These are phyloP conservation scores for Pelobates cultripes DNA, from an alignment of 2,797 vertebrate species.

Conservation along the genomic window DNA sequence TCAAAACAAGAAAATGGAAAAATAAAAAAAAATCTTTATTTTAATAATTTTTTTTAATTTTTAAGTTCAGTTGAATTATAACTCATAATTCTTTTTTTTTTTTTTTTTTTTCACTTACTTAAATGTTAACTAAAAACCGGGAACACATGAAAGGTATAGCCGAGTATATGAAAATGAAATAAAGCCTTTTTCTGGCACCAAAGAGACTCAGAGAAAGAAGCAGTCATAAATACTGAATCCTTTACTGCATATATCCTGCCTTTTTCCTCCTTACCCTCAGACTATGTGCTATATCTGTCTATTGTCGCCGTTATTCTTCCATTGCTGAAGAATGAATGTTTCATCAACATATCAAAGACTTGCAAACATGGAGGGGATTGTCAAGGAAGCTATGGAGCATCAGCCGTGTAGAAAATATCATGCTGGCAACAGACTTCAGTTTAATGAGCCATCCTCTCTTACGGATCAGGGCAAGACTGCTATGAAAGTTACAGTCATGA, in stretches of 20 bases:
- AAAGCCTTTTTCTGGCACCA: neutral
- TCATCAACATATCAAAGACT: conserved; percentile 66
- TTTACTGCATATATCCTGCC: neutral
- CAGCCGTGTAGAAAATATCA: neutral
- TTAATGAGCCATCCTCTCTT: conserved; percentile 37
- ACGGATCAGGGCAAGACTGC: conserved; percentile 23
- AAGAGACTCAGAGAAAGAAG: neutral
- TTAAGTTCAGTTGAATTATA: no score
- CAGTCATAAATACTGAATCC: neutral
- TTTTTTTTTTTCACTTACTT: no score
- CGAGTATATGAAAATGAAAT: neutral
- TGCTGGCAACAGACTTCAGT: neutral
- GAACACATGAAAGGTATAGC: neutral
- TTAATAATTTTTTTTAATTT: no score
- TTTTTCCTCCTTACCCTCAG: neutral
- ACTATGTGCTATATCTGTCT: neutral
- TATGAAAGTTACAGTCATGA: conserved; percentile 37
- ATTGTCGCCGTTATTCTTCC: conserved; percentile 20
- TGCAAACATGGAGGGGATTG: conserved; percentile 63
- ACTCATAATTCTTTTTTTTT: no score
- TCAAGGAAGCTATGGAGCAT: conserved; percentile 50
- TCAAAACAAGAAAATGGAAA: no score
- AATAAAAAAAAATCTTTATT: no score
- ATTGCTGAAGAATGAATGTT: conserved; percentile 57
- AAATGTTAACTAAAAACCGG: no score